Evolutionary conservation across 2,888 invertebrate genomes (phyloP), one percentile per base, ranked within the genome.

Genomic region (Sesia bembeciformis): DNA sequence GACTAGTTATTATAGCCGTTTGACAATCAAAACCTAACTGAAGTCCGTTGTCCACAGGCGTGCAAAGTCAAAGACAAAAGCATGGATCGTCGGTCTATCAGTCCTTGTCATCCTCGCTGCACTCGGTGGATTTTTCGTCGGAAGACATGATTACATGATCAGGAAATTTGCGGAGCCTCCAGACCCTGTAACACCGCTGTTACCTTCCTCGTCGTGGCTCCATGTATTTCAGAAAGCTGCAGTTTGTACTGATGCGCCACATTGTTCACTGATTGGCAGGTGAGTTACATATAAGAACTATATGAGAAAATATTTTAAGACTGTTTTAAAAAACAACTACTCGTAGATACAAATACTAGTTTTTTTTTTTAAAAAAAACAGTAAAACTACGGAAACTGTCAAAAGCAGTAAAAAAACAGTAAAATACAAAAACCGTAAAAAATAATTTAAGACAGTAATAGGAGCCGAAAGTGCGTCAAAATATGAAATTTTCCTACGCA

Each of bases 181-280:
- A 0, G 93, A 96, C 78, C 93, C 95, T 0, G 90, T 90, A 57
- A 78, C 81, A 46, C 84, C 90, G 0, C 86, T 91, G 43, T 93
- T 93, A 8, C 91, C 95, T 0, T 95, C 95, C 0, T 78, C 90
- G 8, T 95, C 95, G 3, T 76, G 76, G 50, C 83, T 95, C n/a
- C 92, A 93, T 62, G 78, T 77, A 0, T 96, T 94, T 76, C 88
- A 90, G 57, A 90, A 85, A 52, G 94, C 93, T 0, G 96, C 95
- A 0, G 93, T 97, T 23, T 95, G 95, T 70, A 93, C 95, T 0
- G 97, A 97, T 73, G 93, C 93, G 4, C 90, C 90, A 3, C 91
- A 91, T 4, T 97, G 96, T 78, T 95, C 96, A 3, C 77, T 90
- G 59, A 92, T 96, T 63, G 96, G 96, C 76, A 94, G 91, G 96